phyloP scores from a whole-genome alignment of 2,888 invertebrate genomes.

The Hypomecis punctinalis region DNA sequence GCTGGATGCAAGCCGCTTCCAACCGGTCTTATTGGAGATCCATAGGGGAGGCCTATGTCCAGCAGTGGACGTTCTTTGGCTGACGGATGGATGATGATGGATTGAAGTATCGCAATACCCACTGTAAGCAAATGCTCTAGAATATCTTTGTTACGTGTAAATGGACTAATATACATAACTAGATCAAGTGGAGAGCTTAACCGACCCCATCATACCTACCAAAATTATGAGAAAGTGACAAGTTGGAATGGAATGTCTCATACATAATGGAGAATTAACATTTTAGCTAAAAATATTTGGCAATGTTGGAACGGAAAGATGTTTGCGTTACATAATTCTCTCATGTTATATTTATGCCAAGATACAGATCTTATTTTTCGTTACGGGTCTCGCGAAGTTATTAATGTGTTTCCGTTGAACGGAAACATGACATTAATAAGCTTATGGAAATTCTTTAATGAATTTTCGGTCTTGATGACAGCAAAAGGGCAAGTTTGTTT shows the following conservation, averaged over 20 bases:
- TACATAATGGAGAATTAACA: slow-evolving; percentile 5
- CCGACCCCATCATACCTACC: not conserved
- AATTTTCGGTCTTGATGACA: not conserved
- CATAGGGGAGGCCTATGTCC: too few species aligned
- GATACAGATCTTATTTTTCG: slow-evolving; percentile 5
- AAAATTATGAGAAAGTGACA: slow-evolving; percentile 6
- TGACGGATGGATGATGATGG: too few species aligned
- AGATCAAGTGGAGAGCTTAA: not conserved
- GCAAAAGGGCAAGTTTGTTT: not conserved
- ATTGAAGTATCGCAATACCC: too few species aligned
- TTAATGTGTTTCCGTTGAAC: slow-evolving; percentile 13
- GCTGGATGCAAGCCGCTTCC: too few species aligned
- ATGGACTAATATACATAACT: not conserved
- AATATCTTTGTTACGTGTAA: not conserved
- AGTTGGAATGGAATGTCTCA: not conserved
- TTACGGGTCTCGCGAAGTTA: slow-evolving; percentile 2
- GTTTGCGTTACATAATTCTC: not conserved
- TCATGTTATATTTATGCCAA: slow-evolving; percentile 17
- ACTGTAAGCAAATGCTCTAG: too few species aligned
- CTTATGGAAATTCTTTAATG: slow-evolving; percentile 8
- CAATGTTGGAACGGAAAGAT: slow-evolving; percentile 2
- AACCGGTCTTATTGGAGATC: too few species aligned
- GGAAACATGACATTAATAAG: slow-evolving; percentile 1
- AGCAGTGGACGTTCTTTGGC: too few species aligned
- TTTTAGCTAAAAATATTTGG: slow-evolving; percentile 16